These are phyloP conservation scores for Lasioglossum zephyrum DNA, from an alignment of 2,888 invertebrate genomes.

Conservation along the genomic window DNA sequence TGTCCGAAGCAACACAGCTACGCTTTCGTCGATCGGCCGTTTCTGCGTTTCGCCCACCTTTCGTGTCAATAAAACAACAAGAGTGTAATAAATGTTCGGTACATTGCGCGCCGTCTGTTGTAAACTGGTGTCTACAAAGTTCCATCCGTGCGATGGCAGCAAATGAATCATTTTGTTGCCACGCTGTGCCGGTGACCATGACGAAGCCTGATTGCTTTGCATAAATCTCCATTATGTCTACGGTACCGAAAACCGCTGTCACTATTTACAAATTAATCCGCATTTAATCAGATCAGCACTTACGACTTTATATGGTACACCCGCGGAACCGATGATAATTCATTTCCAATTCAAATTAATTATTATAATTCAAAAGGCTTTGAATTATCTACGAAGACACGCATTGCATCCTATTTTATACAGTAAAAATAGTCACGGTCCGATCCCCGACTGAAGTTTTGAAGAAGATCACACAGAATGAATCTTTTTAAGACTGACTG, in stretches of 20 bases:
- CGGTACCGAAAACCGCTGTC: background rate
- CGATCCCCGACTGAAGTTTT: background rate
- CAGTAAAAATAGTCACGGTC: background rate
- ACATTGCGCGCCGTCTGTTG: background rate
- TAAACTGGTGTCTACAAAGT: constrained; percentile 3
- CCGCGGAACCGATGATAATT: background rate
- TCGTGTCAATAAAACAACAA: constrained; percentile 19
- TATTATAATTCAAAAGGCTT: background rate
- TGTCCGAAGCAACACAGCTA: constrained; percentile 35
- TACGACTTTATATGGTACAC: background rate
- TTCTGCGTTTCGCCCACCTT: constrained; percentile 26
- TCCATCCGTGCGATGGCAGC: background rate
- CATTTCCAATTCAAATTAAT: no score
- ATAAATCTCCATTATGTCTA: constrained; percentile 1
- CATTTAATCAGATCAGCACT: constrained; percentile 6
- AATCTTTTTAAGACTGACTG: background rate
- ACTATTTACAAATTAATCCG: constrained; percentile 4
- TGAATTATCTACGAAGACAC: background rate
- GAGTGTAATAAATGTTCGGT: constrained; percentile 12
- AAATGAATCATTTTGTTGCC: constrained; percentile 6
- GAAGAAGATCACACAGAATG: background rate
- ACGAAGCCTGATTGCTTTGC: constrained; percentile 2
- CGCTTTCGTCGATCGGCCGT: constrained; percentile 76
- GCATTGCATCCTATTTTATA: background rate
- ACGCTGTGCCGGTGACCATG: background rate